Base-by-base conservation (phyloP, 64 coral and sea anemone species). In the Montipora sp. region DNA sequence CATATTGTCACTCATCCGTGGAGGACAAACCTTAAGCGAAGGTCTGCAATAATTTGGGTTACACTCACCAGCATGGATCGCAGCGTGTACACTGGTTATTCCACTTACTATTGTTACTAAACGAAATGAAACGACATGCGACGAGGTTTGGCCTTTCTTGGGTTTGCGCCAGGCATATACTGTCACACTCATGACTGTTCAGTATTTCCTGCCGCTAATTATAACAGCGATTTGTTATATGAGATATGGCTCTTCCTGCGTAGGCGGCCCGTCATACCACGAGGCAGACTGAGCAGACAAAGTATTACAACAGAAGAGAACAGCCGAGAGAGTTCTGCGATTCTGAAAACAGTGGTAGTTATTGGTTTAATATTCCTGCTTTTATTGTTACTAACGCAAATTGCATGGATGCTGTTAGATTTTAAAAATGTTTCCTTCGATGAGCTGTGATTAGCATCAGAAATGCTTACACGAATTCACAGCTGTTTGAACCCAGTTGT, bases 1-100 rank as follows among this genome's bases (percentile, higher is more conserved):
- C 75, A 89, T 44, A 81, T 98, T 73, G 94, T 98, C 11, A 72
- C 94, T 14, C 87, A 98, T 36, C 95, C 95, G 14, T 94, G 94
- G 47, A 75, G 80, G 27, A 77, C 48, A 8, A 90, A 98, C 43
- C 81, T 94, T 8, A 92, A 90, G 43, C 73, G 83, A 14, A 87
- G 68, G 72, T 13, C 43, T 45, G 90, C 89, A 63, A 24, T 77
- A 3, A 44, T 89, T 14, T 77, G 92, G 88, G 90, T 98, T 75
- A 59, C 59, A 0, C 20, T 98, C 2, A 91, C 94, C 70, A 36
- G 27, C 27, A 36, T 98, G 95, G 95, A 44, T 92, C 15, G 45
- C 80, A 3, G 90, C 95, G 14, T 94, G 92, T 82, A 83, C 94
- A 20, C 48, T 94, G 12, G 69, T 94, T 20, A n/a, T 94, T 20